Base-by-base conservation (phyloP, 1,140 invertebrate species). In the Patella vulgata region DNA sequence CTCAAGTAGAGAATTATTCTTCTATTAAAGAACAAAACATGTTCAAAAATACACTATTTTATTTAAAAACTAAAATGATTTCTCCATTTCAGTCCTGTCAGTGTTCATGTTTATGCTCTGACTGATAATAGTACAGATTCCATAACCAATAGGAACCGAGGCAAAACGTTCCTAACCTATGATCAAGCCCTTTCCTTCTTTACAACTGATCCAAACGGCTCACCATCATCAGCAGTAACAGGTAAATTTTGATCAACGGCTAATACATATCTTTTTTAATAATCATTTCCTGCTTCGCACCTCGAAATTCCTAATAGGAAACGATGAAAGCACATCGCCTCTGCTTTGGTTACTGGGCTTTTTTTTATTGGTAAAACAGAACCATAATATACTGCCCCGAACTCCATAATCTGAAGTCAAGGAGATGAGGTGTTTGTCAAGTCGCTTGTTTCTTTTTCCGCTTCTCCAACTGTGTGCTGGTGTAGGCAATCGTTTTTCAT, bases 21-120 rank as follows among this genome's bases (percentile, higher is more conserved):
- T n/a, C n/a, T n/a, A n/a, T n/a, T n/a, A n/a, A n/a, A n/a, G n/a
- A n/a, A n/a, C n/a, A n/a, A n/a, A n/a, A n/a, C n/a, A n/a, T n/a
- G n/a, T n/a, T n/a, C n/a, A n/a, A n/a, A n/a, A n/a, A n/a, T n/a
- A n/a, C n/a, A n/a, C n/a, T n/a, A n/a, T n/a, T n/a, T n/a, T n/a
- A n/a, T n/a, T n/a, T n/a, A n/a, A n/a, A n/a, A n/a, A n/a, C n/a
- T n/a, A n/a, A n/a, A n/a, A n/a, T n/a, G n/a, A n/a, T n/a, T n/a
- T n/a, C n/a, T n/a, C n/a, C n/a, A n/a, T 44, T 63, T 40, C 56
- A 74, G 70, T 44, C 58, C 62, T n/a, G 56, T 64, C 1, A 52
- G 61, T 39, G 67, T 70, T 30, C 65, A 57, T 42, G 46, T 73
- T 14, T 70, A 72, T 60, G 65, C 66, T 9, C 40, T 75, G 3